Evolutionary conservation across 2,113 vertebrate genomes (phyloP).

Genomic region (Lepus timidus): DNA sequence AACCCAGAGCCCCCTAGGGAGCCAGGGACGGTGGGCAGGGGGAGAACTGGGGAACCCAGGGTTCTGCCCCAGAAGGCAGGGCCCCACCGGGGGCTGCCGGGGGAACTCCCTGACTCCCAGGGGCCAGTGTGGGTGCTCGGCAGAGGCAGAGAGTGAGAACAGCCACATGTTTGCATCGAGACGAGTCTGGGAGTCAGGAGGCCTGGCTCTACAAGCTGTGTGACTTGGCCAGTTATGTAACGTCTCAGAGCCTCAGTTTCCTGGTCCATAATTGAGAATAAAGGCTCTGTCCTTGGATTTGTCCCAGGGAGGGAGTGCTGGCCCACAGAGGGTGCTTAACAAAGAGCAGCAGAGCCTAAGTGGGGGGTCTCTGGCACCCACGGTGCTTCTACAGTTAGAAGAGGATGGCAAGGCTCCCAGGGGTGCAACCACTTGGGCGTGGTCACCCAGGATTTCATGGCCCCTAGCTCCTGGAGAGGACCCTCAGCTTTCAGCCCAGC

Average conservation of each 20-base stretch:
- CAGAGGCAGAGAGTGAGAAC: not conserved
- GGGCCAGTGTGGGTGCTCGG: not conserved
- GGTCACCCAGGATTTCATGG: conserved; percentile 19
- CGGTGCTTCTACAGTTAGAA: not conserved
- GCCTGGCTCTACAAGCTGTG: not conserved
- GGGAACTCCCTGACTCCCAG: conserved; percentile 69
- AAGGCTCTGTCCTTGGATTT: conserved; percentile 4
- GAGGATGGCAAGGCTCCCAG: conserved; percentile 8
- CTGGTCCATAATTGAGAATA: conserved; percentile 12
- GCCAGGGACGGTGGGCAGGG: not conserved
- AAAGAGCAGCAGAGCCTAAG: not conserved
- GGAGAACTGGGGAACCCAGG: conserved; percentile 41
- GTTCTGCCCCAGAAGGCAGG: conserved; percentile 44
- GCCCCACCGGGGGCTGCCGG: not conserved
- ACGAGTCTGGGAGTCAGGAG: not conserved
- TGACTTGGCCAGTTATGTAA: not conserved
- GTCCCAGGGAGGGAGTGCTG: not conserved
- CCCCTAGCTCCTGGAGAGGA: not conserved
- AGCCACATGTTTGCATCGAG: not conserved
- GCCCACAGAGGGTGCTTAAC: not conserved
- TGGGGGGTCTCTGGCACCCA: not conserved
- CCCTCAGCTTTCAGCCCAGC: not conserved
- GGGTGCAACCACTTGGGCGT: not conserved
- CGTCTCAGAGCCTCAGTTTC: not conserved
- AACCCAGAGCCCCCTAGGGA: not conserved